Evolutionary conservation across 2,113 vertebrate genomes (phyloP).

Genomic region (Tyto alba): DNA sequence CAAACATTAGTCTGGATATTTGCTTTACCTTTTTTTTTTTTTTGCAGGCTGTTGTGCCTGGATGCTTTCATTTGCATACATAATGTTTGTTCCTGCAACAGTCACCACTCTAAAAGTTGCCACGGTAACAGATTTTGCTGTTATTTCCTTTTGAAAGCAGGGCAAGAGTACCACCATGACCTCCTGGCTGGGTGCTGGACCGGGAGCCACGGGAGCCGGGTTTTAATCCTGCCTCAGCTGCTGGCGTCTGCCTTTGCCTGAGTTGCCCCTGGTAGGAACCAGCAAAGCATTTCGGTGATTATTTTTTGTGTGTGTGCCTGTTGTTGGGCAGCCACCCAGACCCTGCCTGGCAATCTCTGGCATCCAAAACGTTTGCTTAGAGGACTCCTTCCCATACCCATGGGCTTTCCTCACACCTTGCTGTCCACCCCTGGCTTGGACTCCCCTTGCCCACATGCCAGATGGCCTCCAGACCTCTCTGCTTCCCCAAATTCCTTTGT

Average conservation of each 20-base stretch:
- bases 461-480: not conserved
- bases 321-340: not conserved
- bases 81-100: not conserved
- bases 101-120: not conserved
- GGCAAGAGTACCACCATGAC: not conserved
- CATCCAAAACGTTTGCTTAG: not conserved
- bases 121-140: not conserved
- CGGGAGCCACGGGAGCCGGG: rapidly evolving
- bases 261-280: not conserved
- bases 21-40: not conserved
- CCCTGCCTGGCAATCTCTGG: not conserved
- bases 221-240: not conserved
- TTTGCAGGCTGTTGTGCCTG: not conserved
- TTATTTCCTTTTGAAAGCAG: not conserved
- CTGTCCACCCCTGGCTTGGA: rapidly evolving
- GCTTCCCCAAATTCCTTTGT: not conserved
- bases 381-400: not conserved
- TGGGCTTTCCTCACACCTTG: not conserved
- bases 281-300: not conserved
- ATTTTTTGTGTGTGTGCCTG: not conserved
- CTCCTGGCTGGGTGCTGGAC: not conserved
- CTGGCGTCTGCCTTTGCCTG: not conserved
- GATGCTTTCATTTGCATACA: not conserved
- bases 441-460: not conserved
- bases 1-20: not conserved